A percentile compares a stretch with the other conserved stretches of the same genome.
Conservation (phyloP, 2,113 vertebrate genomes). For the Athene noctua region DNA sequence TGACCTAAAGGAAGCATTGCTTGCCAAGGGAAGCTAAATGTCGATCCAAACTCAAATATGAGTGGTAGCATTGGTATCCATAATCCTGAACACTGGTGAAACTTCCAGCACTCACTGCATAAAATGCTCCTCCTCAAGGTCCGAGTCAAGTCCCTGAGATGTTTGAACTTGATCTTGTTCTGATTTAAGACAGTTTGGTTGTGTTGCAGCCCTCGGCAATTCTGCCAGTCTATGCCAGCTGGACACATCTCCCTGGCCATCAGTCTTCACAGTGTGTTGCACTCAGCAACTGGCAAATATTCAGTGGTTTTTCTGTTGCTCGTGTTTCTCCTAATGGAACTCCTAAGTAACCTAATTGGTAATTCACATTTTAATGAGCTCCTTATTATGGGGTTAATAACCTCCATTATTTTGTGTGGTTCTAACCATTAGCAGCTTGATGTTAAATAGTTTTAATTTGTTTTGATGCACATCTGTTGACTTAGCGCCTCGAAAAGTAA, state of each 20-base stretch:
- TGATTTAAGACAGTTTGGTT: not conserved
- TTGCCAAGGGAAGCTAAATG: not conserved
- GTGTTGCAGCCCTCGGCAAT: not conserved
- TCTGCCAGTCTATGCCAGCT: not conserved
- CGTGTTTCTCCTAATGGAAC: slow-evolving; percentile 9
- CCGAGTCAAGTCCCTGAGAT: not conserved
- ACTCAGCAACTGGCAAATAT: not conserved
- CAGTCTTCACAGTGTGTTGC: not conserved
- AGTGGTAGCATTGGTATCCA: not conserved
- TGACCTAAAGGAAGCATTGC: not conserved
- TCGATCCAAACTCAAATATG: not conserved
- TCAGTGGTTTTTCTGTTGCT: not conserved
- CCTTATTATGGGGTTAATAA: slow-evolving; percentile 47
- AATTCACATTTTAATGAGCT: slow-evolving; percentile 57
- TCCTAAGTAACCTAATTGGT: slow-evolving; percentile 32
- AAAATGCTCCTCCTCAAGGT: not conserved
- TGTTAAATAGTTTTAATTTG: slow-evolving; percentile 40
- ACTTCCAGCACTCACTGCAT: not conserved
- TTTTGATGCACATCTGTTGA: slow-evolving; percentile 50
- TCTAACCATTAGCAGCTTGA: slow-evolving; percentile 29
- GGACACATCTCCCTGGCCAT: not conserved
- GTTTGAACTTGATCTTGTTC: not conserved
- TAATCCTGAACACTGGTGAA: not conserved
- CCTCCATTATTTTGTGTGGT: slow-evolving; percentile 17
- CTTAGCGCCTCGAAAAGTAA: not conserved